Percentiles rank a stretch among this genome's conserved stretches.
Conservation (phyloP, 2,888 invertebrate genomes). For the Blastobasis adustella region DNA sequence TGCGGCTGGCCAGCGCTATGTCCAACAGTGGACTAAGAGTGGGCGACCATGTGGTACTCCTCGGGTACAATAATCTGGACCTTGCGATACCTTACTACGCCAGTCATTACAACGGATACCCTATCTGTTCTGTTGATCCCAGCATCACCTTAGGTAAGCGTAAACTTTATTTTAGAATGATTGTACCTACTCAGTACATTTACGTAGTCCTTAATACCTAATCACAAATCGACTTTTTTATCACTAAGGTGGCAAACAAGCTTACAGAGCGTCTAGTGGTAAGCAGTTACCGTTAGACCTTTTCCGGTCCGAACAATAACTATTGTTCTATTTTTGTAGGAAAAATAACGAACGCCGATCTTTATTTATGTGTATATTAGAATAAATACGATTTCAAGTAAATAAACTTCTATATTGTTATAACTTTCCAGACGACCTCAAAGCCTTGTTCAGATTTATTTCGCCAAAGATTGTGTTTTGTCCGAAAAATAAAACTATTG, state of each 20-base stretch:
- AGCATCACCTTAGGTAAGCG: slow-evolving; percentile 4
- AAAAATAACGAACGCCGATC: too few species aligned
- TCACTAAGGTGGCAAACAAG: too few species aligned
- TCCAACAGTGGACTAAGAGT: slow-evolving; percentile 10
- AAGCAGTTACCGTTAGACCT: too few species aligned
- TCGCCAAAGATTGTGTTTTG: slow-evolving; percentile 12
- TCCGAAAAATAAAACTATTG: slow-evolving; percentile 2
- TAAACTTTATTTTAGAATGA: too few species aligned
- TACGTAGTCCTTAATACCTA: too few species aligned
- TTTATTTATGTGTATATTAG: too few species aligned
- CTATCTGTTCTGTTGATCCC: slow-evolving; percentile 12
- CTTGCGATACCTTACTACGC: slow-evolving; percentile 14
- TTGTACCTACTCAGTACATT: too few species aligned
- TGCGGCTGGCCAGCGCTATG: slow-evolving; percentile 14
- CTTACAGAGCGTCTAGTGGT: too few species aligned
- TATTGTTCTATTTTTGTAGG: too few species aligned
- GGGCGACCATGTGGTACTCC: slow-evolving; percentile 12
- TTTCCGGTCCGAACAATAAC: too few species aligned
- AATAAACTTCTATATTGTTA: background rate
- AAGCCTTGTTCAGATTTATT: slow-evolving; percentile 5
- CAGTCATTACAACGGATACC: slow-evolving; percentile 12
- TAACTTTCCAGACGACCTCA: slow-evolving; percentile 10
- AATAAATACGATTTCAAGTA: too few species aligned
- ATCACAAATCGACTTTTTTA: too few species aligned
- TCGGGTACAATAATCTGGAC: slow-evolving; percentile 15